These are phyloP conservation scores for Phodopus roborovskii DNA, from an alignment of 2,113 vertebrate genomes.

Conservation along the genomic window DNA sequence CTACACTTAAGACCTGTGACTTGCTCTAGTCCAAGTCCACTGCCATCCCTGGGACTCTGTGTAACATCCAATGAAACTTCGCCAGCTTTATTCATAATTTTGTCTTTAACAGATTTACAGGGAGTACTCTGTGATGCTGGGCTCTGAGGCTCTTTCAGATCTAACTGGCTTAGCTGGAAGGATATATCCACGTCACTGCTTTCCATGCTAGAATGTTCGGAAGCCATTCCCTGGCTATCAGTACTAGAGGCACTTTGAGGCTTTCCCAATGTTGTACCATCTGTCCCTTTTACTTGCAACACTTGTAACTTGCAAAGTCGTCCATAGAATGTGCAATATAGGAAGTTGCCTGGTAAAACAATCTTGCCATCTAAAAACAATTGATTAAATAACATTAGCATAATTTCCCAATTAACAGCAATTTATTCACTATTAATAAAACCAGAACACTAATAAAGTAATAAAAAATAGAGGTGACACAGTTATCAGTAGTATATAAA, in stretches of 20 bases:
- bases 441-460: constrained; percentile 28
- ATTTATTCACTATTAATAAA: constrained; percentile 39
- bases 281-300: constrained; percentile 89
- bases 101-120: constrained; percentile 51
- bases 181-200: constrained; percentile 87
- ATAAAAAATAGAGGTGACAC: neutral
- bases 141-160: constrained; percentile 80
- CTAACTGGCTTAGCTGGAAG: constrained; percentile 87
- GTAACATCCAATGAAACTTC: neutral
- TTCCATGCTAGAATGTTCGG: constrained; percentile 78
- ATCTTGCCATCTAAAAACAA: constrained; percentile 89
- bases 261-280: constrained; percentile 77
- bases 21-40: constrained; percentile 4
- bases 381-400: constrained; percentile 14
- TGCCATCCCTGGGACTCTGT: neutral
- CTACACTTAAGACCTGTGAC: neutral
- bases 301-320: constrained; percentile 88
- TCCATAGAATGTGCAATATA: constrained; percentile 92
- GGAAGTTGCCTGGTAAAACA: constrained; percentile 91
- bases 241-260: neutral
- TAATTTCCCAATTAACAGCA: neutral
- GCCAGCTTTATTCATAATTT: constrained; percentile 32
- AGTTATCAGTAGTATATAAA: neutral
- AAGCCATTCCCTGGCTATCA: neutral
- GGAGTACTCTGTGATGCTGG: constrained; percentile 86